Conservation (phyloP, 2,113 vertebrate genomes). For the Melanotaenia duboulayi region DNA sequence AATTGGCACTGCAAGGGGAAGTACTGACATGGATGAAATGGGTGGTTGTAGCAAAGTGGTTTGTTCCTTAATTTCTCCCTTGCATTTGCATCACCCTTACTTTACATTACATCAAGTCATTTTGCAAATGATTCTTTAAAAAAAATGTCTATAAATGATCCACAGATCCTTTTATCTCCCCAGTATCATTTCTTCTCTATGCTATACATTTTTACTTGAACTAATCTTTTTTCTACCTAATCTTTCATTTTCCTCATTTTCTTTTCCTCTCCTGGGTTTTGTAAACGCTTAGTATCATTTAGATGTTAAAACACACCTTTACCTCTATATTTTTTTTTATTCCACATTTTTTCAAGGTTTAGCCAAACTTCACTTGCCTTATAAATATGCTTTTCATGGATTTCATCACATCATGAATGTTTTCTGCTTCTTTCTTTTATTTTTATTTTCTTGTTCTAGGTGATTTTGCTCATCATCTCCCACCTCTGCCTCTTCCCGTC, state of each 20-base stretch:
- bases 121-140: slow-evolving; percentile 19
- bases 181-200: slow-evolving; percentile 1
- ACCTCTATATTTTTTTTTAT: too few species aligned
- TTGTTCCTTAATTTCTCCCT: slow-evolving; percentile 15
- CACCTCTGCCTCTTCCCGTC: slow-evolving; percentile 70
- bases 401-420: slow-evolving; percentile 74
- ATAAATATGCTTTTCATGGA: slow-evolving; percentile 62
- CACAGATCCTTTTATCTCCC: slow-evolving; percentile 18
- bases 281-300: slow-evolving; percentile 5
- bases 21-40: slow-evolving; percentile 3
- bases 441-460: slow-evolving; percentile 88
- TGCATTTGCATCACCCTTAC: slow-evolving; percentile 42
- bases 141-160: neutral
- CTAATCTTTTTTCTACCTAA: neutral
- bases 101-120: slow-evolving; percentile 26
- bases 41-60: neutral
- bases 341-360: neutral
- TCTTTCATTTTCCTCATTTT: neutral
- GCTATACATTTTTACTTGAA: slow-evolving; percentile 1
- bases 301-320: too few species aligned
- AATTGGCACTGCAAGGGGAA: neutral
- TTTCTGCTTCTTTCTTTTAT: slow-evolving; percentile 65
- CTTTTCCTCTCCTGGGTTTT: slow-evolving; percentile 4
- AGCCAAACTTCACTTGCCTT: slow-evolving; percentile 16
- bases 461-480: slow-evolving; percentile 89